Conservation (phyloP, 37 sponge, comb jelly and placozoan genomes). For the Crambe crambe region DNA sequence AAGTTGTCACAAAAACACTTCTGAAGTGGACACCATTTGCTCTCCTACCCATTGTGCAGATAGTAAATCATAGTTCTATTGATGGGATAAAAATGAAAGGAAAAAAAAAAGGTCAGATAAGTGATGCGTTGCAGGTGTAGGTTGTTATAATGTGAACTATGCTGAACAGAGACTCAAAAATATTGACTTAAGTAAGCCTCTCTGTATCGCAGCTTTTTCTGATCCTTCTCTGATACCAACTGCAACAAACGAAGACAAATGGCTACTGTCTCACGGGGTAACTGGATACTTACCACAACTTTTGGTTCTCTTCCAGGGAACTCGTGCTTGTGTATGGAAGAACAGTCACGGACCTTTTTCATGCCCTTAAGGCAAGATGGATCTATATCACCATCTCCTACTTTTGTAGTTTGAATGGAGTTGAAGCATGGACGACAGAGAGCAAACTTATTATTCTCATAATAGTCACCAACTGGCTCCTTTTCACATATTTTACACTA, state of each 20-base stretch:
- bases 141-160: no score
- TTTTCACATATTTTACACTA: constrained; percentile 48
- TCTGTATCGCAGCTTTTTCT: constrained; percentile 41
- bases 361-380: neutral
- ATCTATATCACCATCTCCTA: neutral
- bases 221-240: constrained; percentile 61
- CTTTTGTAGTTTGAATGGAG: neutral
- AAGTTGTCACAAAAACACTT: no score
- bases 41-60: no score
- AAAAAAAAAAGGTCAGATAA: no score
- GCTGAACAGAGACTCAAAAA: no score
- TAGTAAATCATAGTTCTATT: no score
- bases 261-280: neutral
- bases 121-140: no score
- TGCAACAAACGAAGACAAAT: constrained; percentile 10
- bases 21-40: no score
- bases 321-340: constrained; percentile 43
- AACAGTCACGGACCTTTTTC: constrained; percentile 57
- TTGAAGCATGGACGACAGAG: constrained; percentile 45
- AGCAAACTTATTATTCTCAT: constrained; percentile 1
- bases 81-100: no score
- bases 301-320: constrained; percentile 44
- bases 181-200: constrained; percentile 74
- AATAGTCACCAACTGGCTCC: constrained; percentile 59
- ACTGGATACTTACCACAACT: constrained; percentile 12